These are phyloP conservation scores for Manacus vitellinus DNA, from an alignment of 2,113 vertebrate genomes.

Conservation along the genomic window DNA sequence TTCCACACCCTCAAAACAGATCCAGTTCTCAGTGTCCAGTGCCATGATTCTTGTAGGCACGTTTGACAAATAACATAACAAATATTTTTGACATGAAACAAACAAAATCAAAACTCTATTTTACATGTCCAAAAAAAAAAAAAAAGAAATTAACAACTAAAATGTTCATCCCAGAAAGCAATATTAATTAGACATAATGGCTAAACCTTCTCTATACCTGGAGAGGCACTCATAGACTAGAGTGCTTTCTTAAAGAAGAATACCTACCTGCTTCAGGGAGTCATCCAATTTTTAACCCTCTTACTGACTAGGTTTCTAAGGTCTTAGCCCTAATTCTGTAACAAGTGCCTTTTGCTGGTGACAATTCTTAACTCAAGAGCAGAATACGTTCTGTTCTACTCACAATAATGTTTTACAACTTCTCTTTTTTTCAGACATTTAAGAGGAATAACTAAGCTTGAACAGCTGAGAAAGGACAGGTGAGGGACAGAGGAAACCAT, in stretches of 20 bases:
- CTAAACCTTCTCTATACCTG: not conserved
- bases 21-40: not conserved
- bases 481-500: not conserved
- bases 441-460: not conserved
- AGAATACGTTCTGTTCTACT: not conserved
- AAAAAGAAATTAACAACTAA: not conserved
- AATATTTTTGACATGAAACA: not conserved
- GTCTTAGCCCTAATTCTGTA: slow-evolving; percentile 29
- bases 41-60: not conserved
- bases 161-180: not conserved
- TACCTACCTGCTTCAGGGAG: not conserved
- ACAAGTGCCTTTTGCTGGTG: slow-evolving; percentile 10
- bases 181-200: not conserved
- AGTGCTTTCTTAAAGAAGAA: slow-evolving; percentile 17
- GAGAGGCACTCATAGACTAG: not conserved
- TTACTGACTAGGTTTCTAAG: not conserved
- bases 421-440: not conserved
- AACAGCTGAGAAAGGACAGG: not conserved
- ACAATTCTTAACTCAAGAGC: slow-evolving; percentile 3
- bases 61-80: not conserved
- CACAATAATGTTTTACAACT: not conserved
- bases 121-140: not conserved
- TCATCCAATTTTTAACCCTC: not conserved
- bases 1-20: not conserved
- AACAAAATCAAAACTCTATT: not conserved